These are phyloP conservation scores for Dryomyza anilis DNA, from an alignment of 2,888 invertebrate species.

Conservation along the genomic window DNA sequence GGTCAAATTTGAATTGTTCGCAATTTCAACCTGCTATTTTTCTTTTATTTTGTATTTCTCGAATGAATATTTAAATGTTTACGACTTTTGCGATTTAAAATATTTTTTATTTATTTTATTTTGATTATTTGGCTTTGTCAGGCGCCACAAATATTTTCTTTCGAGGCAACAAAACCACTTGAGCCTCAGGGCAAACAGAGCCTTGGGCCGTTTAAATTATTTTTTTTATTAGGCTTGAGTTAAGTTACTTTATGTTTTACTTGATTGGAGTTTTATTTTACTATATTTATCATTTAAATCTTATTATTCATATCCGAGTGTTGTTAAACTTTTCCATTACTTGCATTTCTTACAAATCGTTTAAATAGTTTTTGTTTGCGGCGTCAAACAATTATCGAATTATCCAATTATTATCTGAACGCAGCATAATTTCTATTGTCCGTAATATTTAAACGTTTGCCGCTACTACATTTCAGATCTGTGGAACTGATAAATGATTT, in stretches of 20 bases:
- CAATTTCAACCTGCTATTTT: not conserved
- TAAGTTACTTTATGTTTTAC: too few species aligned
- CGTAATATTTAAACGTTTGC: not conserved
- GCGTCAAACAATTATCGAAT: not conserved
- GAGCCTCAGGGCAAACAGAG: too few species aligned
- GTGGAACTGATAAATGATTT: not conserved
- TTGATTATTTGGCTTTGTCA: not conserved
- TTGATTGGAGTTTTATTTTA: too few species aligned
- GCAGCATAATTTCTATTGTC: not conserved
- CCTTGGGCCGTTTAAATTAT: too few species aligned
- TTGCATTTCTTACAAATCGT: too few species aligned
- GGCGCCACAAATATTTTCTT: not conserved
- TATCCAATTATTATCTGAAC: constrained; percentile 6
- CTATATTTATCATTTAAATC: too few species aligned
- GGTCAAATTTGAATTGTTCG: constrained; percentile 9
- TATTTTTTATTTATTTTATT: constrained; percentile 1
- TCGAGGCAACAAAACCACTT: not conserved
- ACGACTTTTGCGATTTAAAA: constrained; percentile 10
- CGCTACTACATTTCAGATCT: not conserved
- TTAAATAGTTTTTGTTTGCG: not conserved
- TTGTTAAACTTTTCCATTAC: too few species aligned
- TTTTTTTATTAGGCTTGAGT: too few species aligned
- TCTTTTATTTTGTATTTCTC: too few species aligned
- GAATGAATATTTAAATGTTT: constrained; percentile 25
- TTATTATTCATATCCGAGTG: too few species aligned